A percentile compares a stretch with the other conserved stretches of the same genome.
Conservation (phyloP, 2,113 vertebrate species). For the Takifugu flavidus region DNA sequence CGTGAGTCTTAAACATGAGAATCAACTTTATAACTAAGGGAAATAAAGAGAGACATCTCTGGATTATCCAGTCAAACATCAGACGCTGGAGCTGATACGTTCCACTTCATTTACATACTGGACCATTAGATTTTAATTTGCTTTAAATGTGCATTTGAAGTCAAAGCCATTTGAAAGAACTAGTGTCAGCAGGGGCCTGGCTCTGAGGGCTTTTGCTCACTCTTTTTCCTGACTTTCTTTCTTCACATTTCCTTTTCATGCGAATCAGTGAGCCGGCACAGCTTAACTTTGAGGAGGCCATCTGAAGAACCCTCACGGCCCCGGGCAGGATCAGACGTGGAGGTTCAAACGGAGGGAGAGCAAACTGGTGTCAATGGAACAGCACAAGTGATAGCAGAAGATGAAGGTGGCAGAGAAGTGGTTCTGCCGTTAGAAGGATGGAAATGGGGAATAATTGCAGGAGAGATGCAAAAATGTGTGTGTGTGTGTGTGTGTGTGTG, state of each 20-base stretch:
- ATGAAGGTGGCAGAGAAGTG: conserved; percentile 33
- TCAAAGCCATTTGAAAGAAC: conserved; percentile 18
- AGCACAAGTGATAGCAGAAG: conserved; percentile 35
- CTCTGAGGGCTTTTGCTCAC: conserved; percentile 3
- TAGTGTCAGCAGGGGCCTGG: background rate
- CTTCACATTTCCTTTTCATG: conserved; percentile 23
- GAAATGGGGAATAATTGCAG: conserved; percentile 24
- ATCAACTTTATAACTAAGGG: no score
- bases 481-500: no score
- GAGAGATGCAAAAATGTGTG: background rate
- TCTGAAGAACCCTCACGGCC: conserved; percentile 46
- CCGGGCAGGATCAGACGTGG: conserved; percentile 44
- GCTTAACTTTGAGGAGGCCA: conserved; percentile 38
- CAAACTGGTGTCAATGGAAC: conserved; percentile 27
- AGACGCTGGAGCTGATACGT: conserved; percentile 9
- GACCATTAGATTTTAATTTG: conserved; percentile 7
- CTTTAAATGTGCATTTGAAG: conserved; percentile 1
- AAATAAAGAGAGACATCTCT: no score
- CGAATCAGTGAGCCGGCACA: conserved; percentile 34
- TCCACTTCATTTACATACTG: background rate
- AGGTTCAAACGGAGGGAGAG: conserved; percentile 32
- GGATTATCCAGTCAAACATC: conserved; percentile 3
- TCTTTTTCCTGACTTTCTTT: background rate
- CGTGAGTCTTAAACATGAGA: no score
- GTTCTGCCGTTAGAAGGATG: conserved; percentile 34